phyloP scores from a whole-genome alignment of 2,113 vertebrate species.

The Lophochroa leadbeateri region DNA sequence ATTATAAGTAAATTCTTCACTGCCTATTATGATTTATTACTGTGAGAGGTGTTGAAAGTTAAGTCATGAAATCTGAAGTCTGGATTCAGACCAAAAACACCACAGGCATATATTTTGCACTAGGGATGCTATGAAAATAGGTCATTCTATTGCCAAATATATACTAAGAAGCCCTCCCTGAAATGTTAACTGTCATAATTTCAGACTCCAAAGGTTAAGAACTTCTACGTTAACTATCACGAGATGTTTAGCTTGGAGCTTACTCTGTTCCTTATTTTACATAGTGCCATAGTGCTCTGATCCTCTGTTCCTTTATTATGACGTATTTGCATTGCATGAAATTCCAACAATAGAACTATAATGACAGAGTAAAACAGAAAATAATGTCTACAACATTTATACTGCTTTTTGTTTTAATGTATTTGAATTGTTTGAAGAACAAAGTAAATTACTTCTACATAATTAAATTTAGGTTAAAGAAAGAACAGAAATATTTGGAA shows the following conservation, averaged over 20 bases:
- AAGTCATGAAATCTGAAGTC: constrained; percentile 49
- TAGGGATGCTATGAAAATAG: constrained; percentile 13
- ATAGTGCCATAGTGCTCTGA: background rate
- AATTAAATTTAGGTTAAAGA: background rate
- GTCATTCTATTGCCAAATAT: background rate
- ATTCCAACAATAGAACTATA: background rate
- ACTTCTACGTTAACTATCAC: background rate
- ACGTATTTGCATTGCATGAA: background rate
- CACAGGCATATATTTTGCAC: constrained; percentile 49
- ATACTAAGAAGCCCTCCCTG: background rate
- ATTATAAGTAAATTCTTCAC: constrained; percentile 25
- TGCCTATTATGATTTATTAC: constrained; percentile 61
- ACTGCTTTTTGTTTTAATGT: background rate
- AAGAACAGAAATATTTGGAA: background rate
- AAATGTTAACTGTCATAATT: constrained; percentile 51
- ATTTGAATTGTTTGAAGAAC: background rate
- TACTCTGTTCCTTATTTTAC: constrained; percentile 10
- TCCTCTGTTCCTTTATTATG: background rate
- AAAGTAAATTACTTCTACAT: background rate
- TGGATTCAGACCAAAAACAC: constrained; percentile 50
- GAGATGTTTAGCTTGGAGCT: constrained; percentile 29
- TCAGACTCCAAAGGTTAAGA: constrained; percentile 41
- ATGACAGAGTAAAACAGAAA: background rate
- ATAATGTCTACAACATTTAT: background rate
- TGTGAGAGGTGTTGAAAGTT: constrained; percentile 56